Percentiles rank a stretch among this genome's conserved stretches.
phyloP scores from a whole-genome alignment of 2,797 vertebrate species.

The Sus cebifrons region DNA sequence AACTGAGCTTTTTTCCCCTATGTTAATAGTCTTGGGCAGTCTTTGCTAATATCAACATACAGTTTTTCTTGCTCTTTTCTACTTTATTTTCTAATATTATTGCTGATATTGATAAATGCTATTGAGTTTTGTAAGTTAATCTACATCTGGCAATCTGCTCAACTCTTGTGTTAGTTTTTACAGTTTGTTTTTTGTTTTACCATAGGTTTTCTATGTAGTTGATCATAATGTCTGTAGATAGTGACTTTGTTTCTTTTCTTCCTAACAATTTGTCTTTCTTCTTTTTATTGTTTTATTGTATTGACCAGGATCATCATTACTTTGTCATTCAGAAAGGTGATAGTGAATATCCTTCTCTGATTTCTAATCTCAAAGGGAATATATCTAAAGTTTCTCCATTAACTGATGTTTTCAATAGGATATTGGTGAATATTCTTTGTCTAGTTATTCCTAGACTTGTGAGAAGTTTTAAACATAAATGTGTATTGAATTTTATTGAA shows the following conservation, averaged over 20 bases:
- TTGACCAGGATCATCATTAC: constrained; percentile 35
- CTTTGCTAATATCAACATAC: constrained; percentile 34
- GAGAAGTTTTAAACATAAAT: constrained; percentile 21
- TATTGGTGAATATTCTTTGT: constrained; percentile 16
- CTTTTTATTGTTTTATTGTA: neutral
- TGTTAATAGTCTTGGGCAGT: neutral
- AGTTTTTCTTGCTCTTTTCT: constrained; percentile 15
- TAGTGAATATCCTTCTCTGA: neutral
- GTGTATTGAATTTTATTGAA: constrained; percentile 33
- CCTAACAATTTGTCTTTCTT: neutral
- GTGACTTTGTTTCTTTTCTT: constrained; percentile 57
- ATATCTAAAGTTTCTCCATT: neutral
- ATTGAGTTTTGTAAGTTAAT: neutral
- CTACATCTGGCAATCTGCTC: neutral
- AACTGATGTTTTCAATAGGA: constrained; percentile 1
- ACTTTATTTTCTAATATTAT: constrained; percentile 42
- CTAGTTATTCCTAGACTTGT: constrained; percentile 17
- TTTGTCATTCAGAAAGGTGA: neutral
- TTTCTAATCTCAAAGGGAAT: constrained; percentile 57
- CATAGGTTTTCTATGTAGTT: constrained; percentile 1
- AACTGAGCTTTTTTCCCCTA: neutral
- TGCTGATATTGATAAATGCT: constrained; percentile 24
- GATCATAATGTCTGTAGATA: neutral
- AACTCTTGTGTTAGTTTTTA: constrained; percentile 20
- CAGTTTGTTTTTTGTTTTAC: constrained; percentile 16